A percentile compares a stretch with the other conserved stretches of the same genome.
Conservation (phyloP, 2,888 invertebrate genomes). For the Drosophila histrio region DNA sequence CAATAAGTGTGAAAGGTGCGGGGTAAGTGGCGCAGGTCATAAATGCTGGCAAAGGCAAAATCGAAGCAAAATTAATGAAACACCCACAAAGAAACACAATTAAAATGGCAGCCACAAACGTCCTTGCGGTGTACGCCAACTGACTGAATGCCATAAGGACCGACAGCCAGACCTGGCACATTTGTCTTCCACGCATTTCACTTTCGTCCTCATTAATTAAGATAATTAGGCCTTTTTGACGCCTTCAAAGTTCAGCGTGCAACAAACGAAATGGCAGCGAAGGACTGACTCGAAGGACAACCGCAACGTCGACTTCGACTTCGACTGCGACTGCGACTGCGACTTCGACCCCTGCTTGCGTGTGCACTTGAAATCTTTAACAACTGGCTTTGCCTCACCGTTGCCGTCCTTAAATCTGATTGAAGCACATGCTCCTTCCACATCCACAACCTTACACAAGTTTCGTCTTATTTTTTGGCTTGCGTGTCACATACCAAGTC, state of each 20-base stretch:
- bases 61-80: conserved; percentile 74
- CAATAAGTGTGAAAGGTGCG: background rate
- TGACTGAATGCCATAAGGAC: conserved; percentile 57
- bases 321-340: background rate
- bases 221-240: conserved; percentile 79
- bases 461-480: background rate
- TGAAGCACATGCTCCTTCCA: conserved; percentile 26
- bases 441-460: conserved; percentile 7
- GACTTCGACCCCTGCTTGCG: conserved; percentile 25
- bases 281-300: conserved; percentile 20
- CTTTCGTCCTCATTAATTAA: conserved; percentile 80
- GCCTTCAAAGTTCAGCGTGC: conserved; percentile 74
- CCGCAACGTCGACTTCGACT: background rate
- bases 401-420: conserved; percentile 31
- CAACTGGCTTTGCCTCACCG: conserved; percentile 44
- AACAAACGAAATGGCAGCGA: conserved; percentile 31
- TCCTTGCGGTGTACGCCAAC: conserved; percentile 60
- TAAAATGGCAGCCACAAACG: conserved; percentile 72
- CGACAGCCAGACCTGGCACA: conserved; percentile 41
- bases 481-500: background rate
- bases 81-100: conserved; percentile 57
- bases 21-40: conserved; percentile 43
- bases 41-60: conserved; percentile 55
- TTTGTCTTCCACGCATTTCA: conserved; percentile 77
- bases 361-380: conserved; percentile 56